Evolutionary conservation across 2,113 vertebrate species (phyloP), one percentile per base, ranked within the genome.

Genomic region (Lepus americanus): DNA sequence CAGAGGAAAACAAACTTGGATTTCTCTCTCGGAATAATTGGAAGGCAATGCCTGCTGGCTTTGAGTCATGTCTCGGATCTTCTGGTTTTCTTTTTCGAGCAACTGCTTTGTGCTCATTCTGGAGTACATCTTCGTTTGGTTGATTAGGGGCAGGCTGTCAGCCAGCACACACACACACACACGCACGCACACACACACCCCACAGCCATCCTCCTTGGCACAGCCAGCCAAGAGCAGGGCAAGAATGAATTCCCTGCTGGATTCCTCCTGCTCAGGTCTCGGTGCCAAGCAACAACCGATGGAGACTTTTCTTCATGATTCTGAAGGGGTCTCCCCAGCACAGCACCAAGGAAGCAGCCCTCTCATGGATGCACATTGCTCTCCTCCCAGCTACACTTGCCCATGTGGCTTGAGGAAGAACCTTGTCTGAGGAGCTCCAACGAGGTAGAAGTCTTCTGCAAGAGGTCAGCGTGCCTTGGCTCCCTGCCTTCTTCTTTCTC

Each of bases 61-160:
- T 84, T 73, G 23, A 36, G 27, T 64, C 67, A 9, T n/a, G 25
- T 79, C 59, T 90, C 66, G 27, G 64, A 64, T 70, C 27, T n/a
- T 33, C 51, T 61, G n/a, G 31, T 25, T 79, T 77, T 87, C 81
- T 6, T 86, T 91, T 55, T 23, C 53, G 31, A 90, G 51, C 0
- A 85, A 90, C 92, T 86, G 31, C 3, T 84, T 85, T 90, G 73
- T 76, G 3, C 69, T 92, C 67, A 27, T 13, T 88, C 31, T 36
- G 19, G 44, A 44, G 44, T 29, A 67, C 33, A 74, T 74, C 92
- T 94, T 95, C 78, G 87, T 90, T 51, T 36, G 78, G 85, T 70
- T 74, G 53, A 79, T 0, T 55, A 88, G 85, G 64, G 69, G 61
- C 0, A 3, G 69, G 33, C 82, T 9, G 22, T 63, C 74, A 7